Evolutionary conservation across 2,797 vertebrate species (phyloP), one percentile per base, ranked within the genome.

Genomic region (Todus mexicanus): DNA sequence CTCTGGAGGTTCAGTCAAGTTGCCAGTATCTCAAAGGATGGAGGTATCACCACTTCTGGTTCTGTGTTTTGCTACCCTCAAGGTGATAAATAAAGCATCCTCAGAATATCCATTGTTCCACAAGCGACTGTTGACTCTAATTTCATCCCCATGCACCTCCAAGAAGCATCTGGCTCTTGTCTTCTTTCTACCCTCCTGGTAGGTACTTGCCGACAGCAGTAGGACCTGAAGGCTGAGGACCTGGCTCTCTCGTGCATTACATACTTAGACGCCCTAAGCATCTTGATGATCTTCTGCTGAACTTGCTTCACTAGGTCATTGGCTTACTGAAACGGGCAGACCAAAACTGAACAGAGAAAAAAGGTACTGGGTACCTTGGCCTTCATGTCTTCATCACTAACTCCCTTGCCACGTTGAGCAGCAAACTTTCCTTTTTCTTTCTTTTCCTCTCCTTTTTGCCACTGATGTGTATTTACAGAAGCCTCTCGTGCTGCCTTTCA

Each of bases 1-100:
- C 21, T 31, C 7, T 81, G 54, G 29, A 60, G 38, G 5, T 43
- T 25, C 27, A 8, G 31, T 61, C 14, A 47, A n/a, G 7, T 51
- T 38, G 35, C 31, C 3, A 4, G 15, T 23, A 7, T 51, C 43
- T 47, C 1, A 0, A 21, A 56, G 33, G 27, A 13, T 15, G 35
- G 42, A 33, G 25, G 6, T 69, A 12, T 9, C 8, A 20, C 64
- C 68, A 2, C 7, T 8, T 74, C n/a, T 43, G 2, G 63, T 75
- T 38, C 59, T 84, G 5, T 68, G 3, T 80, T 87, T 64, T 64
- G 17, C 26, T 35, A 6, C 20, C 3, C 11, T 77, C 19, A 20
- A 42, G 47, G 25, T 70, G 64, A 68, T 18, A 33, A 56, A 16
- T 53, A 43, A 64, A 35, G 11, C 5, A 20, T 64, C n/a, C 42